Percentiles rank a stretch among this genome's conserved stretches.
Conservation (phyloP, 1,140 invertebrate species). For the Eubasilissa regina region DNA sequence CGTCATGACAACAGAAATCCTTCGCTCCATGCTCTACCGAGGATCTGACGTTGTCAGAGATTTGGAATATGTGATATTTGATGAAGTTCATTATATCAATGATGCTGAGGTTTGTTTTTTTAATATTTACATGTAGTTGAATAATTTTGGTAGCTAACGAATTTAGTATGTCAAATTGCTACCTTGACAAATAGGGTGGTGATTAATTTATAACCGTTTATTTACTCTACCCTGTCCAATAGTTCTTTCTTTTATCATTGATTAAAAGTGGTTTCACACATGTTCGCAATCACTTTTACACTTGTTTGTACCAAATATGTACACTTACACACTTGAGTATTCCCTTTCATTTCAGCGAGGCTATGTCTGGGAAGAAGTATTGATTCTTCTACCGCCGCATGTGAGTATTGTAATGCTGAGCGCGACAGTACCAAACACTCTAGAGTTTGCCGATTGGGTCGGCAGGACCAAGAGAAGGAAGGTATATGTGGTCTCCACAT, state of each 20-base stretch:
- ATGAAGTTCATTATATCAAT: conserved; percentile 99
- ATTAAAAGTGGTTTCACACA: no score
- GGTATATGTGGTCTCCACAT: conserved; percentile 95
- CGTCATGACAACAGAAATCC: conserved; percentile 99
- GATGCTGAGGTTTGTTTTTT: conserved; percentile 85
- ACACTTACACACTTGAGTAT: no score
- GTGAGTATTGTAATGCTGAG: conserved; percentile 98
- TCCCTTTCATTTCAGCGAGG: conserved; percentile 80
- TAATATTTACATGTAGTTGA: neutral
- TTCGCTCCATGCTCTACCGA: conserved; percentile 97
- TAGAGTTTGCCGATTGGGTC: conserved; percentile 98
- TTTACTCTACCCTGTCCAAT: no score
- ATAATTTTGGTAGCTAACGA: neutral
- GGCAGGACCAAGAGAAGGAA: conserved; percentile 93
- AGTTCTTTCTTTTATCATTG: no score
- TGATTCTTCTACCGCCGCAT: conserved; percentile 95
- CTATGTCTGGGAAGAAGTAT: conserved; percentile 99
- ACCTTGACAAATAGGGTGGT: no score
- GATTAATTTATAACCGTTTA: no score
- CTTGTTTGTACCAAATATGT: no score
- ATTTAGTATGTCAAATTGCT: no score
- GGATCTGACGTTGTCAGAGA: conserved; percentile 95
- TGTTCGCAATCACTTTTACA: no score
- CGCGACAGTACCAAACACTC: conserved; percentile 97
- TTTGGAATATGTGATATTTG: conserved; percentile 99